These are phyloP conservation scores for Glossophaga mutica DNA, from an alignment of 2,797 vertebrate genomes.

Conservation along the genomic window DNA sequence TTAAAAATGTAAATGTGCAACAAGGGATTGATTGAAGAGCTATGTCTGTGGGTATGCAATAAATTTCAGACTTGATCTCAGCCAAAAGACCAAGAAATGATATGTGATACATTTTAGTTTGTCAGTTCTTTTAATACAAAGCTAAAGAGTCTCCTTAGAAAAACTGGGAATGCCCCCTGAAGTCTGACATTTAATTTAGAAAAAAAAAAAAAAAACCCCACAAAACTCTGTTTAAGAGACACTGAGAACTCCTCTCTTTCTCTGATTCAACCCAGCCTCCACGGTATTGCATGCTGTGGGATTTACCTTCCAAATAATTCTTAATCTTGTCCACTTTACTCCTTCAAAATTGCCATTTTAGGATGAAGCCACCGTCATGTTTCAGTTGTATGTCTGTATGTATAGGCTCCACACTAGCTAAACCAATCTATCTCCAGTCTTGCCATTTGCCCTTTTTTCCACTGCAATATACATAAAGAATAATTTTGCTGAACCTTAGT, in stretches of 20 bases:
- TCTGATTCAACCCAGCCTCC: neutral
- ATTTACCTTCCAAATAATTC: neutral
- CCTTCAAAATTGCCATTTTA: neutral
- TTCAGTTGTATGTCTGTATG: neutral
- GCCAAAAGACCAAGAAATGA: no score
- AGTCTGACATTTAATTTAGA: neutral
- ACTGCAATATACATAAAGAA: neutral
- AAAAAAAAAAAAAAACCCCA: neutral
- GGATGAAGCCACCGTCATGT: neutral
- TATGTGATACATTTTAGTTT: neutral
- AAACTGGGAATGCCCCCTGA: neutral
- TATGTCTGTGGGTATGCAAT: neutral
- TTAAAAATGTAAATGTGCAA: neutral
- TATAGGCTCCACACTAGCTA: accelerated
- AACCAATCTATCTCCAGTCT: neutral
- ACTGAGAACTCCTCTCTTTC: neutral
- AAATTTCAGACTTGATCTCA: neutral
- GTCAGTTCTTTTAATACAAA: neutral
- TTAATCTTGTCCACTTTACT: neutral
- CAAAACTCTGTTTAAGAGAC: neutral
- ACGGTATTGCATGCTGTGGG: neutral
- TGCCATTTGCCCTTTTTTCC: neutral
- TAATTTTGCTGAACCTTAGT: neutral
- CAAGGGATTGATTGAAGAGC: neutral
- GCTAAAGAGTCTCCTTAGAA: neutral